A percentile compares a stretch with the other conserved stretches of the same genome.
phyloP scores from a whole-genome alignment of 1,140 invertebrate species.

The Linepithema humile region DNA sequence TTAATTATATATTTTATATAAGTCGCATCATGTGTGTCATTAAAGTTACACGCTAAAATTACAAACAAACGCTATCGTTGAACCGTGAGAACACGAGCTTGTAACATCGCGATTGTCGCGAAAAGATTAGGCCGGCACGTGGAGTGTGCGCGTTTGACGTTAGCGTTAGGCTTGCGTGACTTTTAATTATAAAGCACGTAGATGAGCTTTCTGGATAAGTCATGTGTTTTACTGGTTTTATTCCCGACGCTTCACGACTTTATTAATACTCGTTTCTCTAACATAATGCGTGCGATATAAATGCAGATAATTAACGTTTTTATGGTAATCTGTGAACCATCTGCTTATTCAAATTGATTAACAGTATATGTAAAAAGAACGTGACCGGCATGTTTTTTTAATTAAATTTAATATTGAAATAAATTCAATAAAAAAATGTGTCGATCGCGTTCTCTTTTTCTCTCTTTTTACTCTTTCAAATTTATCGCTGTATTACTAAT shows the following conservation, averaged over 20 bases:
- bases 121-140: slow-evolving; percentile 28
- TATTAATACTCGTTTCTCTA: slow-evolving; percentile 4
- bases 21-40: background rate
- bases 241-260: slow-evolving; percentile 19
- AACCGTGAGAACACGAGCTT: background rate
- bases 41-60: background rate
- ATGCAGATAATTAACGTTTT: background rate
- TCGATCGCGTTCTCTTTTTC: too few relatives aligned
- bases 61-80: slow-evolving; percentile 22
- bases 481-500: background rate
- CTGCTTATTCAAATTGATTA: background rate
- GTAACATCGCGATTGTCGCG: slow-evolving; percentile 5
- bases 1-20: background rate
- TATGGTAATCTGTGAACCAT: background rate
- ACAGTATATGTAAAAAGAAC: background rate
- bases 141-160: background rate
- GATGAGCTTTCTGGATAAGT: slow-evolving; percentile 44
- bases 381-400: too few relatives aligned
- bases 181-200: slow-evolving; percentile 48
- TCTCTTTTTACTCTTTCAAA: background rate
- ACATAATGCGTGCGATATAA: background rate
- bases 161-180: slow-evolving; percentile 58
- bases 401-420: too few relatives aligned
- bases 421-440: too few relatives aligned
- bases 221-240: slow-evolving; percentile 18